Base-by-base conservation (phyloP, 2,888 invertebrate genomes). In the Aphodius sticticus region DNA sequence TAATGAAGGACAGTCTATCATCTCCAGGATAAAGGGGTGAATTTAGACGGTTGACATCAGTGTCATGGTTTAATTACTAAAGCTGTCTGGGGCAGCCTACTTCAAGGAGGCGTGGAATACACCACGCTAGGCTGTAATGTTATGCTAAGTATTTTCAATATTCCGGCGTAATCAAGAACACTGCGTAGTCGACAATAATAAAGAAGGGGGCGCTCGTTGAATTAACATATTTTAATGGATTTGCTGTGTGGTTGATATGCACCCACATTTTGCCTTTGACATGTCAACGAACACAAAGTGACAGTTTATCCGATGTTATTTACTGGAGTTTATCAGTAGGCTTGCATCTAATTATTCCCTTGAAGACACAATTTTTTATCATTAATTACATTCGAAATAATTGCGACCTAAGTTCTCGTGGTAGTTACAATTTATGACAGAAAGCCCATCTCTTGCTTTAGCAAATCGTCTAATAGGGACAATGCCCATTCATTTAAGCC, bases 1-100 rank as follows among this genome's bases (percentile, higher is more conserved):
- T 53, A 53, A 53, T 53, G 53, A 53, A 53, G 53, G 53, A 53
- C 53, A 53, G 53, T 53, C 53, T 53, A 53, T 53, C 53, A 53
- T 12, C 53, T 7, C 53, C 53, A 12, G 12, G 53, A 53, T 53
- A 53, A 53, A 53, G 53, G 53, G 53, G 53, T 53, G 53, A 53
- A 53, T 53, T 53, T 53, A 53, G 53, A 53, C 53, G 53, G 53
- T 53, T 53, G 53, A 53, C 53, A 53, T 53, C 53, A 53, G 53
- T 12, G 12, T 53, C 53, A 53, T 53, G 53, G 9, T 53, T 53
- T 53, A 53, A 53, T 53, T 53, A 53, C 53, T 53, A 53, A 53
- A 53, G 53, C 53, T 53, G 53, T 53, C 53, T 53, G 53, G 53
- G 7, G 12, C 53, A 53, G 53, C 9, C 53, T 53, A 53, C 53